Conservation (phyloP, 2,888 invertebrate genomes). For the Calliscelio sp. region DNA sequence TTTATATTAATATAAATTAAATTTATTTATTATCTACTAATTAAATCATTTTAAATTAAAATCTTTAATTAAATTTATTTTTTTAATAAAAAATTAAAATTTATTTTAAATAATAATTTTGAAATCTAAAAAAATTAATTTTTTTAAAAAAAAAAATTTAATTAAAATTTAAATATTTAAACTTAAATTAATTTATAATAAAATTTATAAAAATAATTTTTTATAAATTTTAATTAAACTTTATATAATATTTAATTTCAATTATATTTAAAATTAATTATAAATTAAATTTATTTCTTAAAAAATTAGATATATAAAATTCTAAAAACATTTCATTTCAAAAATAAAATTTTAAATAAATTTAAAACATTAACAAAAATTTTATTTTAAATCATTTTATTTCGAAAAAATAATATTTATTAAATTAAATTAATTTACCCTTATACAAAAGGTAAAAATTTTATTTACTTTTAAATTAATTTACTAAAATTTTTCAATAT, state of each 20-base stretch:
- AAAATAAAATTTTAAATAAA: slow-evolving; percentile 89
- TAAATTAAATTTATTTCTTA: slow-evolving; percentile 88
- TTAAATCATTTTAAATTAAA: slow-evolving; percentile 80
- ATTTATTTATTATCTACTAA: slow-evolving; percentile 75
- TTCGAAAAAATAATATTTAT: slow-evolving; percentile 52
- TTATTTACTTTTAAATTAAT: slow-evolving; percentile 85
- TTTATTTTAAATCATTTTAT: slow-evolving; percentile 87
- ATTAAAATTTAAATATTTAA: slow-evolving; percentile 87
- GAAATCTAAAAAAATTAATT: slow-evolving; percentile 64
- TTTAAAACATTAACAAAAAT: slow-evolving; percentile 89
- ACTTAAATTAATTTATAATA: slow-evolving; percentile 85
- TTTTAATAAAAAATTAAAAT: slow-evolving; percentile 85
- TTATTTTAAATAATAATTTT: slow-evolving; percentile 59
- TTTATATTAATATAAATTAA: slow-evolving; percentile 72
- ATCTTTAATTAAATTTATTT: slow-evolving; percentile 81
- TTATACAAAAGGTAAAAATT: slow-evolving; percentile 90
- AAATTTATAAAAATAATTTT: slow-evolving; percentile 81
- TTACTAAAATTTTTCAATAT: slow-evolving; percentile 79
- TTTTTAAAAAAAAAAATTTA: too few relatives aligned
- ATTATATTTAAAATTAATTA: slow-evolving; percentile 85
- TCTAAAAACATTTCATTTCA: slow-evolving; percentile 89
- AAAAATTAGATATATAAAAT: slow-evolving; percentile 90
- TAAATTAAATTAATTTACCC: slow-evolving; percentile 88
- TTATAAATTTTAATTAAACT: slow-evolving; percentile 52
- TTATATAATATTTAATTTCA: slow-evolving; percentile 1